Evolutionary conservation across 2,113 vertebrate genomes (phyloP).

Genomic region (Callithrix jacchus): DNA sequence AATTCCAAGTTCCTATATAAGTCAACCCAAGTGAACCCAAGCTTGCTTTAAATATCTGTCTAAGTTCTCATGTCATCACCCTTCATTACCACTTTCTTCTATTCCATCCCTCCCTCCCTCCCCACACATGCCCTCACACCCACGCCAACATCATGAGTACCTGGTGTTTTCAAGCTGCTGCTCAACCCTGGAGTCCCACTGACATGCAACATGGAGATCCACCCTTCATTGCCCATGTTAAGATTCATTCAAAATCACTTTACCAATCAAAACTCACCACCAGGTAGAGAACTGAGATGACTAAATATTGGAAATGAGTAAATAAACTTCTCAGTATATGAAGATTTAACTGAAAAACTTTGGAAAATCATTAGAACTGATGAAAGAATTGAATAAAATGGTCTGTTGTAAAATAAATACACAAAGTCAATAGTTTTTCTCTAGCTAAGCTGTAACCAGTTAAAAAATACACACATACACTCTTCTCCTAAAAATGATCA

Average conservation of each 20-base stretch:
- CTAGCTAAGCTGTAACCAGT: neutral
- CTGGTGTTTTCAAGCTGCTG: neutral
- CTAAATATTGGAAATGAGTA: conserved; percentile 9
- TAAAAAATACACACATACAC: neutral
- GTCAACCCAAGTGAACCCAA: neutral
- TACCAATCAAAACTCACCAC: neutral
- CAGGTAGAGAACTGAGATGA: neutral
- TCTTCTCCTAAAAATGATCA: neutral
- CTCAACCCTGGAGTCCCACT: neutral
- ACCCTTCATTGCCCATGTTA: neutral
- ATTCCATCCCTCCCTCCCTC: neutral
- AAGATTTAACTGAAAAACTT: neutral
- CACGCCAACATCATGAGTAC: neutral
- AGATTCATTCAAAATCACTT: neutral
- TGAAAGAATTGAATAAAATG: neutral
- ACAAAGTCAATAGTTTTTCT: neutral
- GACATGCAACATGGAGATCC: neutral
- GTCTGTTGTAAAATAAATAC: neutral
- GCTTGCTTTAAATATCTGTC: neutral
- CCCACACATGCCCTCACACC: neutral
- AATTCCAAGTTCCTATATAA: neutral
- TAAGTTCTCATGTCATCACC: neutral
- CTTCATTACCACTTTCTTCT: neutral
- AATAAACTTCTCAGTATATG: neutral
- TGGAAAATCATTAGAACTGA: neutral